These are phyloP conservation scores for Aphis craccivora DNA, from an alignment of 1,140 invertebrate genomes.

Conservation along the genomic window DNA sequence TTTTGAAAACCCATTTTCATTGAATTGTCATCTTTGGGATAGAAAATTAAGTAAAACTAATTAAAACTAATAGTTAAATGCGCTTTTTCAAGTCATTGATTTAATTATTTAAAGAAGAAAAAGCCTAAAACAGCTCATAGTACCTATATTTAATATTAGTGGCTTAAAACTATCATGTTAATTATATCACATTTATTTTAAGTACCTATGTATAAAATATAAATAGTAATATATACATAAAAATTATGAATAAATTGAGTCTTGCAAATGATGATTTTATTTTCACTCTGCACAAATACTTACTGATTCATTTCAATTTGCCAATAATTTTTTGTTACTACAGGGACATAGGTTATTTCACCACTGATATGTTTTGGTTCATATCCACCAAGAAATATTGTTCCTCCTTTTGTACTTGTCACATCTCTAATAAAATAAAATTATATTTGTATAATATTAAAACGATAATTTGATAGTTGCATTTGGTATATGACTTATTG, in stretches of 20 bases:
- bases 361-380: background rate
- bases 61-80: background rate
- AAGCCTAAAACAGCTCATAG: too few species aligned
- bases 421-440: background rate
- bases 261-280: background rate
- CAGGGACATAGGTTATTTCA: constrained; percentile 16
- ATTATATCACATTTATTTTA: background rate
- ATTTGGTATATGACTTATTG: background rate
- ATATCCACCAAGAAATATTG: constrained; percentile 35
- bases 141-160: background rate
- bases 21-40: fast-evolving
- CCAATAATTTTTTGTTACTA: constrained; percentile 55
- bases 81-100: background rate
- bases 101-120: background rate
- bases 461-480: background rate
- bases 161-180: background rate
- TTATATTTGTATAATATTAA: background rate
- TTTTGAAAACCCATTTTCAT: background rate
- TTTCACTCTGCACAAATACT: background rate
- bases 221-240: background rate
- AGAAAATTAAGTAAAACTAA: background rate
- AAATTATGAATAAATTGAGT: background rate
- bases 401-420: background rate
- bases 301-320: constrained; percentile 49
- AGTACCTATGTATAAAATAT: background rate